Percentiles rank a stretch among this genome's conserved stretches.
phyloP scores from a whole-genome alignment of 2,797 vertebrate species.

The Acrossocheilus fasciatus region DNA sequence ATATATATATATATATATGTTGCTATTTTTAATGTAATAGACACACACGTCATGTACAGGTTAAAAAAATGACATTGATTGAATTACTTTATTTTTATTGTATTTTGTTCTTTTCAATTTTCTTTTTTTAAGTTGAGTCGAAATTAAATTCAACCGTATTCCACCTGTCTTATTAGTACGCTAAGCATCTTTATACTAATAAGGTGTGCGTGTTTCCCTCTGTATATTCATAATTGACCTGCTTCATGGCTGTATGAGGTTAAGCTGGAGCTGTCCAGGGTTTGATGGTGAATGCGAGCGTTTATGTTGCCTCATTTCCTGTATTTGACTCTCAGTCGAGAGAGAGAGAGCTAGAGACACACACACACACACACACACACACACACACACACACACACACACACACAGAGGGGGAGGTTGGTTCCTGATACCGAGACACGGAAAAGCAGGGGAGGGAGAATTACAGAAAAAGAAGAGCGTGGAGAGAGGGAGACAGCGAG shows the following conservation, averaged over 20 bases:
- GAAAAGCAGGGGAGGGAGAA: conserved; percentile 81
- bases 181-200: conserved; percentile 6
- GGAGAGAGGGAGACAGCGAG: conserved; percentile 74
- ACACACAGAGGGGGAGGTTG: conserved; percentile 71
- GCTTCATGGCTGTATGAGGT: conserved; percentile 51
- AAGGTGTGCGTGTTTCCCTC: background rate
- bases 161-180: background rate
- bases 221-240: conserved; percentile 23
- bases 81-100: background rate
- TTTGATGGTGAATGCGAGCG: conserved; percentile 68
- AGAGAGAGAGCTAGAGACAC: background rate
- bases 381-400: conserved; percentile 53
- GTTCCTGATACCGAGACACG: conserved; percentile 81
- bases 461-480: conserved; percentile 74
- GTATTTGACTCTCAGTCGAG: conserved; percentile 70
- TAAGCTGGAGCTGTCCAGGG: conserved; percentile 63
- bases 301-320: conserved; percentile 82
- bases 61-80: background rate
- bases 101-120: background rate
- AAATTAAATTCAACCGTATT: background rate
- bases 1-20: no score
- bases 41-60: background rate
- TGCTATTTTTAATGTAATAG: no score
- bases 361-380: conserved; percentile 43
- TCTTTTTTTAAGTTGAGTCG: background rate